Evolutionary conservation across 2,797 vertebrate genomes (phyloP).

Genomic region (Acipenser ruthenus): DNA sequence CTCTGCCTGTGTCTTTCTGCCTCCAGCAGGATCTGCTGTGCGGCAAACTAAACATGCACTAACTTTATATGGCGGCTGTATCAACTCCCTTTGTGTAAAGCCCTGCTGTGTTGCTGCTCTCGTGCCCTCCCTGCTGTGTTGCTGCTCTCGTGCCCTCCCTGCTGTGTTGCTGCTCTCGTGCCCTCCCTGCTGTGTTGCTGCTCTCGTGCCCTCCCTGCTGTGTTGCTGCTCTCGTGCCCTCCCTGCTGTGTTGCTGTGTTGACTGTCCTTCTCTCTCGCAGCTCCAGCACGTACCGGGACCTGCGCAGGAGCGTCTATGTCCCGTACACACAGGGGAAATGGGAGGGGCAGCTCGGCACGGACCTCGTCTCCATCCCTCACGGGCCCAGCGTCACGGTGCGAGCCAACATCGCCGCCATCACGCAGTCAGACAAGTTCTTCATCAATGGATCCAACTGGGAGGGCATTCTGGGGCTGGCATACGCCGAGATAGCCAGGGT

Average conservation of each 20-base stretch:
- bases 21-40: no score
- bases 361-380: slow-evolving; percentile 91
- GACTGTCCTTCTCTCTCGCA: slow-evolving; percentile 21
- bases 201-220: no score
- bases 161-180: no score
- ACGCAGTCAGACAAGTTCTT: slow-evolving; percentile 96
- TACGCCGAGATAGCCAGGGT: slow-evolving; percentile 94
- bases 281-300: slow-evolving; percentile 82
- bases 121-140: no score
- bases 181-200: no score
- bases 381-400: slow-evolving; percentile 83
- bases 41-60: no score
- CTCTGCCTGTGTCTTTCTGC: no score
- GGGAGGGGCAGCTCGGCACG: slow-evolving; percentile 93
- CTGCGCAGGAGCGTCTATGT: slow-evolving; percentile 88
- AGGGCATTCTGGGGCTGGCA: slow-evolving; percentile 91
- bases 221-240: no score
- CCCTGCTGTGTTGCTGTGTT: background rate
- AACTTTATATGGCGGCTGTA: no score
- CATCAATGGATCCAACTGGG: slow-evolving; percentile 99
- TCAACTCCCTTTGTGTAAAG: no score
- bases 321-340: slow-evolving; percentile 96
- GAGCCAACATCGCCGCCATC: slow-evolving; percentile 94
- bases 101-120: no score
- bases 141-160: no score